Percentiles rank a stretch among this genome's conserved stretches.
Conservation (phyloP, 2,797 vertebrate species). For the Philypnodon macrostomus region DNA sequence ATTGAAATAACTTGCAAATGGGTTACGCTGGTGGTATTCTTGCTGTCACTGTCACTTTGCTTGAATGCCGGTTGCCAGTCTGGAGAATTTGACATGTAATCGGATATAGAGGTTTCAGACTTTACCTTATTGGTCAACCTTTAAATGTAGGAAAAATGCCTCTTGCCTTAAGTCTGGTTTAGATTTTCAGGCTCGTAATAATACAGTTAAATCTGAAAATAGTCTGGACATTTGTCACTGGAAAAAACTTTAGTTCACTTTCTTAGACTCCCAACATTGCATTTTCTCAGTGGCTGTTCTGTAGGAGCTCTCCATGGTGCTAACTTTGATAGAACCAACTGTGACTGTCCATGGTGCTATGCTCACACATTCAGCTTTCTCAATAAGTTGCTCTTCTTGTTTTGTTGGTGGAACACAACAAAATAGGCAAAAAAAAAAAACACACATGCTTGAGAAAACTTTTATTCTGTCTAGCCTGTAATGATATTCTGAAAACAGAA, state of each 20-base stretch:
- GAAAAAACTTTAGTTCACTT: not conserved
- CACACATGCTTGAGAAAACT: no score
- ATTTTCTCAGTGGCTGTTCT: constrained; percentile 24
- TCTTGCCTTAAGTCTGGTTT: no score
- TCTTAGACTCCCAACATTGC: constrained; percentile 7
- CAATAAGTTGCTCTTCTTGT: not conserved
- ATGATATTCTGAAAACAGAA: no score
- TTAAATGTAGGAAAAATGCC: no score
- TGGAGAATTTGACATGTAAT: no score
- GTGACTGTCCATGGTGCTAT: constrained; percentile 53
- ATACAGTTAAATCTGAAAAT: no score
- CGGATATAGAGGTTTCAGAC: no score
- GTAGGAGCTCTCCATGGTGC: constrained; percentile 53
- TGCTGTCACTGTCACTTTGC: constrained; percentile 11
- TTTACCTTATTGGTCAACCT: no score
- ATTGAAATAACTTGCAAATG: constrained; percentile 37
- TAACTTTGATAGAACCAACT: constrained; percentile 45
- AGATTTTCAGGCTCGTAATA: no score
- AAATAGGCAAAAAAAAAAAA: no score
- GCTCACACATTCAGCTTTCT: constrained; percentile 37
- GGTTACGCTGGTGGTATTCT: constrained; percentile 18
- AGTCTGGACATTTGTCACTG: not conserved
- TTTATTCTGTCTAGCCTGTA: no score
- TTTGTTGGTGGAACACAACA: no score
- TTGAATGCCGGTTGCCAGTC: not conserved